A percentile compares a stretch with the other conserved stretches of the same genome.
Evolutionary conservation across 2,888 invertebrate genomes (phyloP).

Genomic region (Helicoverpa assulta): DNA sequence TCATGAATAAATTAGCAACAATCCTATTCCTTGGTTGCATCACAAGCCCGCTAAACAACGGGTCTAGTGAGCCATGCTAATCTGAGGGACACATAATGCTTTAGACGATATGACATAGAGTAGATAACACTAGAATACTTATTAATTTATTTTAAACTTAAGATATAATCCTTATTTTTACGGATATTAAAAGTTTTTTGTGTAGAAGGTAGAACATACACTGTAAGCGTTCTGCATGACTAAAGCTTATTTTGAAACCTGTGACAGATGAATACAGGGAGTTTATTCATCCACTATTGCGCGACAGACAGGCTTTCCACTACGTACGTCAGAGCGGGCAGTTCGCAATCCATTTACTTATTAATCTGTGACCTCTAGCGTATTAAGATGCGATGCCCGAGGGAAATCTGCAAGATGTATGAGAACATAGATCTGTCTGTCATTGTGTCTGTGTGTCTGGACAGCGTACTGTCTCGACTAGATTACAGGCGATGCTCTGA

Average conservation of each 20-base stretch:
- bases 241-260: background rate
- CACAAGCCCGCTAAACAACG: constrained; percentile 8
- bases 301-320: background rate
- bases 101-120: constrained; percentile 14
- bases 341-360: constrained; percentile 16
- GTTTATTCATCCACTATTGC: background rate
- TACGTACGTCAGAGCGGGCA: background rate
- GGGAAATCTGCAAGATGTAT: constrained; percentile 57
- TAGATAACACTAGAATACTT: background rate
- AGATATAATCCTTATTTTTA: too few species aligned
- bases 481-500: background rate
- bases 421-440: constrained; percentile 23
- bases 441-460: constrained; percentile 19
- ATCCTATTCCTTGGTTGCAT: constrained; percentile 33
- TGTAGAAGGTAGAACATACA: too few species aligned
- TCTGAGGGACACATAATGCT: constrained; percentile 4
- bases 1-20: constrained; percentile 41
- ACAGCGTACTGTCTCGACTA: background rate
- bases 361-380: constrained; percentile 12
- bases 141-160: too few species aligned
- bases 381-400: constrained; percentile 37
- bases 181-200: too few species aligned
- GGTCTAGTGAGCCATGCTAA: constrained; percentile 19
- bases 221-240: too few species aligned
- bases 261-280: background rate